phyloP scores from a whole-genome alignment of 2,888 invertebrate species.

The Erannis defoliaria region DNA sequence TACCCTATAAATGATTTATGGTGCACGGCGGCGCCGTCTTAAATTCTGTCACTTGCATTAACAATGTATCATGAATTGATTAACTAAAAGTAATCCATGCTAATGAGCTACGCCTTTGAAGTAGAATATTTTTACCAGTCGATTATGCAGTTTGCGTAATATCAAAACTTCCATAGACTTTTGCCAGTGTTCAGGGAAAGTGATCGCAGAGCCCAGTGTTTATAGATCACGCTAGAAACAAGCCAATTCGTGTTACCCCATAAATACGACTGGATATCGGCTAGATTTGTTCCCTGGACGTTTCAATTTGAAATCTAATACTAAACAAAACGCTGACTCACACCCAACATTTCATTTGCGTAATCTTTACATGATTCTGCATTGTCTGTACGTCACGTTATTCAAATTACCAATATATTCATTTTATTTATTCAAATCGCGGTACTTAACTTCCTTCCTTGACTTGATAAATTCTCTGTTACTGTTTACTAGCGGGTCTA shows the following conservation, averaged over 20 bases:
- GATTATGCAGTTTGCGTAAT: constrained; percentile 11
- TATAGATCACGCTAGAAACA: constrained; percentile 61
- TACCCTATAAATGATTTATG: constrained; percentile 81
- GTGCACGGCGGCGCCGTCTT: constrained; percentile 67
- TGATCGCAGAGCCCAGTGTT: constrained; percentile 60
- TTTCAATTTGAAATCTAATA: constrained; percentile 75
- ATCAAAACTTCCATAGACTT: constrained; percentile 4
- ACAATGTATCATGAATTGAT: constrained; percentile 70
- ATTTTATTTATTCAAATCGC: constrained; percentile 45
- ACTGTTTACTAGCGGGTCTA: constrained; percentile 57
- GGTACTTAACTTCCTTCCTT: constrained; percentile 55
- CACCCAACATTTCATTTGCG: constrained; percentile 65
- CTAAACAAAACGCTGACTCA: constrained; percentile 72
- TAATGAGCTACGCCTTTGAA: constrained; percentile 16
- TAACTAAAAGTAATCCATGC: constrained; percentile 56
- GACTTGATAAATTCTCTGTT: constrained; percentile 57
- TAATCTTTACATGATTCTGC: constrained; percentile 58
- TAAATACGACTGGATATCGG: constrained; percentile 71
- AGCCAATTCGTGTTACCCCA: constrained; percentile 68
- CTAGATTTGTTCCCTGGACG: constrained; percentile 68
- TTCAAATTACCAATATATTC: constrained; percentile 42
- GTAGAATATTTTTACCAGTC: neutral
- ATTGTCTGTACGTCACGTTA: constrained; percentile 46
- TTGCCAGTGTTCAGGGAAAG: constrained; percentile 64
- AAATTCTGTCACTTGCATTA: constrained; percentile 68